phyloP scores from a whole-genome alignment of 2,888 invertebrate species.

The Orthosia cruda region DNA sequence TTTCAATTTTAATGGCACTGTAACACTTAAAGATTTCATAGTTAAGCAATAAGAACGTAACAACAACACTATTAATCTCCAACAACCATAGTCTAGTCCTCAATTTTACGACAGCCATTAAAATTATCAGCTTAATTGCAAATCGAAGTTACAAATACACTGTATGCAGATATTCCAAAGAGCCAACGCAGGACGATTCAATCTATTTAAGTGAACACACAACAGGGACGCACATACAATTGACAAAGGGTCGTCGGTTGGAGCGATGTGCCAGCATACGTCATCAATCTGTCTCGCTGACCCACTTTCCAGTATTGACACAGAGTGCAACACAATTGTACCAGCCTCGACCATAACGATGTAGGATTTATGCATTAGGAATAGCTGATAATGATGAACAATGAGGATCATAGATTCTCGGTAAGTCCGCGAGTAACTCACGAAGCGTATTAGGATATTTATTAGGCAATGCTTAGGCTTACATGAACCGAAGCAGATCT shows the following conservation, averaged over 20 bases:
- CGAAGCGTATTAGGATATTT: constrained; percentile 59
- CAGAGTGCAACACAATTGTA: constrained; percentile 63
- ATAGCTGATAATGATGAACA: constrained; percentile 68
- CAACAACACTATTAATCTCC: background rate
- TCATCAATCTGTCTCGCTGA: constrained; percentile 69
- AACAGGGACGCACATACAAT: constrained; percentile 40
- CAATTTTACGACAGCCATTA: background rate
- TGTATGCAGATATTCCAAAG: constrained; percentile 21
- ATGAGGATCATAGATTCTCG: constrained; percentile 65
- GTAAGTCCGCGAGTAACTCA: constrained; percentile 60
- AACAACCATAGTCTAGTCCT: background rate
- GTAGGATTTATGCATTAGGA: constrained; percentile 66
- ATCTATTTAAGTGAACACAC: constrained; percentile 54
- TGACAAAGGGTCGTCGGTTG: constrained; percentile 63
- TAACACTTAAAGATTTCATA: background rate
- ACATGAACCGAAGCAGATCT: constrained; percentile 23
- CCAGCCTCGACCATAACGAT: constrained; percentile 47
- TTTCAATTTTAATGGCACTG: background rate
- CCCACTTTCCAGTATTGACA: constrained; percentile 71
- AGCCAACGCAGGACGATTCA: constrained; percentile 39
- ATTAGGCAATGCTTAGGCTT: constrained; percentile 47
- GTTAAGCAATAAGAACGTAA: background rate
- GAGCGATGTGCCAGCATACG: constrained; percentile 60
- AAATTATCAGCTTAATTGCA: constrained; percentile 8
- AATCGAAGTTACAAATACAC: constrained; percentile 28